Conservation (phyloP, 2,888 invertebrate genomes). For the Molorchus minor region DNA sequence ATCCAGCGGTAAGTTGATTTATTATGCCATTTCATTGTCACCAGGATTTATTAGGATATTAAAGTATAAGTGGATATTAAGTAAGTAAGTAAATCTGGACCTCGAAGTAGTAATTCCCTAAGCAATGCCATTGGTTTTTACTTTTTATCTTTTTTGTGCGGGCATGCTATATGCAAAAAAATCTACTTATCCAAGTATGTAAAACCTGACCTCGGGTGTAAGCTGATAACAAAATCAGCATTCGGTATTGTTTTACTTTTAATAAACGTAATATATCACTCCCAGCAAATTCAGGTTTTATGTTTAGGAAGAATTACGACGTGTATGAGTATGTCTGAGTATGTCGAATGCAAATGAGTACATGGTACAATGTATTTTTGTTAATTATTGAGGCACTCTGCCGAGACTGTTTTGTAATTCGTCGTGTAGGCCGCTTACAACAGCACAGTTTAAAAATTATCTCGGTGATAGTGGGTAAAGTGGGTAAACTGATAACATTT, state of each 20-base stretch:
- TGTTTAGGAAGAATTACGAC: conserved; percentile 44
- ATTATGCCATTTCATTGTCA: too few relatives aligned
- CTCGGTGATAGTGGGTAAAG: not conserved
- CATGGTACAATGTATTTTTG: conserved; percentile 42
- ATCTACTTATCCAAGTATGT: too few relatives aligned
- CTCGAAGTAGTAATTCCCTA: too few relatives aligned
- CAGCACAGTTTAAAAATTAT: not conserved
- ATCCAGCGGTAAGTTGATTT: too few relatives aligned
- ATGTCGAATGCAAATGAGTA: conserved; percentile 45
- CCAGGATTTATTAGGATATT: too few relatives aligned
- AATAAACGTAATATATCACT: conserved; percentile 41
- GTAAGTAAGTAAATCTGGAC: too few relatives aligned
- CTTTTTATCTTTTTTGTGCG: too few relatives aligned
- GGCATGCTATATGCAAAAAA: too few relatives aligned
- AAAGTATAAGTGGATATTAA: too few relatives aligned
- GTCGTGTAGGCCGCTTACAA: conserved; percentile 29
- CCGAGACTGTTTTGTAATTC: conserved; percentile 32
- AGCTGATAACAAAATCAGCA: conserved; percentile 34
- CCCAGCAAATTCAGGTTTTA: conserved; percentile 36
- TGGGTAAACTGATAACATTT: not conserved
- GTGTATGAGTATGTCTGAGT: conserved; percentile 45
- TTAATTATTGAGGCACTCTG: conserved; percentile 41
- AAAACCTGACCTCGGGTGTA: not conserved
- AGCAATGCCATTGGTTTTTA: too few relatives aligned
- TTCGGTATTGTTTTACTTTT: conserved; percentile 38